Evolutionary conservation across 2,113 vertebrate species (phyloP).

Genomic region (Delphinapterus leucas): DNA sequence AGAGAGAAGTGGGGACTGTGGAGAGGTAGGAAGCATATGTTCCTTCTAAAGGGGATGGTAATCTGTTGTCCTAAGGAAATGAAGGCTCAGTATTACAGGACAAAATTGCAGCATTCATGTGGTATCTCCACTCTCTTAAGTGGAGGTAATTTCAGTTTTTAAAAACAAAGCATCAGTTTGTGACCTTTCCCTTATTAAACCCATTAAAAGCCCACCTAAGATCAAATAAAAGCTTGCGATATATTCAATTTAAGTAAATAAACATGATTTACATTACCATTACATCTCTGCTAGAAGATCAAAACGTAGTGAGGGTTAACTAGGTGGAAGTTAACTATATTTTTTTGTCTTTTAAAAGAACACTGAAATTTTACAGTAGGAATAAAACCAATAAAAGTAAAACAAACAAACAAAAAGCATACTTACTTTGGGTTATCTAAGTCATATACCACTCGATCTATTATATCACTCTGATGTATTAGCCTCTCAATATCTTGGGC

Average conservation of each 20-base stretch:
- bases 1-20: neutral
- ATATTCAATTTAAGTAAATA: slow-evolving; percentile 12
- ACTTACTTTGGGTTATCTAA: slow-evolving; percentile 92
- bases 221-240: slow-evolving; percentile 23
- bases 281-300: neutral
- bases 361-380: neutral
- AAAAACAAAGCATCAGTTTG: neutral
- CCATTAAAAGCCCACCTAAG: slow-evolving; percentile 7
- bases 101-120: neutral
- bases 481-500: slow-evolving; percentile 98
- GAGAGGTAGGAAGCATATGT: neutral
- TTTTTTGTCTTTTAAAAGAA: slow-evolving; percentile 26
- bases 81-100: neutral
- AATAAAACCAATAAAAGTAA: neutral
- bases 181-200: neutral
- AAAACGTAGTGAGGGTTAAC: neutral
- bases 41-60: neutral
- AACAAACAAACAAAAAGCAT: neutral
- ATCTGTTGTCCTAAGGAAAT: neutral
- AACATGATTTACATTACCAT: neutral
- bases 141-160: neutral
- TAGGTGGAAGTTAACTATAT: neutral
- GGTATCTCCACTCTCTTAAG: neutral
- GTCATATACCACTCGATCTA: slow-evolving; percentile 97
- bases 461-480: slow-evolving; percentile 95